Conservation (phyloP, 2,888 invertebrate genomes). For the Cephus rjabovi region DNA sequence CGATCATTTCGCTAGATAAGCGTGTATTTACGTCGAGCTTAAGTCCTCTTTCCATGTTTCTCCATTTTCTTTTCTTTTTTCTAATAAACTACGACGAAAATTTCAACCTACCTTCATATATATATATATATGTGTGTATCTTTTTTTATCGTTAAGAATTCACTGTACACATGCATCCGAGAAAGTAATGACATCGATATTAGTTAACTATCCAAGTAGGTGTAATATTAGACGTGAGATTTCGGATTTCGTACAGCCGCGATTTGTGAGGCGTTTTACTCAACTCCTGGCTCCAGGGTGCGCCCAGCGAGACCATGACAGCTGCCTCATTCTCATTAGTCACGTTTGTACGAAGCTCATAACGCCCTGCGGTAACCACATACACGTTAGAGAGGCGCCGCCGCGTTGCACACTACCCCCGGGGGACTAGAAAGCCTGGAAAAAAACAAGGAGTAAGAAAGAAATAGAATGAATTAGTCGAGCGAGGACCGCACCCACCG, state of each 20-base stretch:
- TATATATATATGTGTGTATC: fast-evolving
- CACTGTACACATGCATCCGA: neutral
- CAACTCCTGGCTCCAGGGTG: constrained; percentile 30
- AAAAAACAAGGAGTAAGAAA: constrained; percentile 12
- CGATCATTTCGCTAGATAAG: neutral
- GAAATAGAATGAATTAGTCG: constrained; percentile 23
- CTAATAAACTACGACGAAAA: too few species aligned
- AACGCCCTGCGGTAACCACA: constrained; percentile 18
- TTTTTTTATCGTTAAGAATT: neutral
- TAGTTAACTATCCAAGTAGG: neutral
- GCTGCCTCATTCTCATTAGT: constrained; percentile 47
- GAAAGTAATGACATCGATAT: neutral
- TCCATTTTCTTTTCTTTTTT: neutral
- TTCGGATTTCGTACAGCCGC: constrained; percentile 1
- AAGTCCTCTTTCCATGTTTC: neutral
- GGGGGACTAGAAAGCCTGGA: constrained; percentile 15
- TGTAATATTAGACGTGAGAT: neutral
- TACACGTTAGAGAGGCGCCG: neutral
- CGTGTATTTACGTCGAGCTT: neutral
- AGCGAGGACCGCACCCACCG: constrained; percentile 8
- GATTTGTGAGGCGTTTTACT: constrained; percentile 1
- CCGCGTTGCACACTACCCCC: constrained; percentile 12
- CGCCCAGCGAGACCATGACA: constrained; percentile 31
- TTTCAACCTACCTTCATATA: too few species aligned
- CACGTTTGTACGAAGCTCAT: constrained; percentile 40